phyloP scores from a whole-genome alignment of 2,113 vertebrate species.

The Cyanoliseus patagonus region DNA sequence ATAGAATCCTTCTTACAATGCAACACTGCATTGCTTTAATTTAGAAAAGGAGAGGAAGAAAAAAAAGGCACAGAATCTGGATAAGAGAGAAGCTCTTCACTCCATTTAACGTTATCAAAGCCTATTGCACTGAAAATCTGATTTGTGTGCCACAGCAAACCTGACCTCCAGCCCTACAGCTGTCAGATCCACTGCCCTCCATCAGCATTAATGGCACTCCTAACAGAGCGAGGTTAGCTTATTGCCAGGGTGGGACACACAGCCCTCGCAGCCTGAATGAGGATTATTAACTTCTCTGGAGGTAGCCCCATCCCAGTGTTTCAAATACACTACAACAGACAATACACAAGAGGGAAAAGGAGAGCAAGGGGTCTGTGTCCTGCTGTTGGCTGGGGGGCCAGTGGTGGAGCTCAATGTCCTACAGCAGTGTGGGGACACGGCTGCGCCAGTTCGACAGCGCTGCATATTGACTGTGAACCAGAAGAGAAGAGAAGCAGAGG shows the following conservation, averaged over 20 bases:
- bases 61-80: not conserved
- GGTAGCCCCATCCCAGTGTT: fast-evolving
- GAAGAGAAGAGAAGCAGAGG: not conserved
- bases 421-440: fast-evolving
- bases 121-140: not conserved
- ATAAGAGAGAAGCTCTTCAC: not conserved
- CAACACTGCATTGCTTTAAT: not conserved
- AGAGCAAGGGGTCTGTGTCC: not conserved
- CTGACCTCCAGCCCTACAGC: not conserved
- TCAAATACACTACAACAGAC: not conserved
- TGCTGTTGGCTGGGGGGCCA: not conserved
- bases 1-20: not conserved
- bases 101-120: conserved; percentile 26
- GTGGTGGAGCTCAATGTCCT: fast-evolving
- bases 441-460: fast-evolving
- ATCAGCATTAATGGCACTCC: not conserved
- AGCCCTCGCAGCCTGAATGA: not conserved
- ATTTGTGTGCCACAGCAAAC: not conserved
- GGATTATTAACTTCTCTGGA: not conserved
- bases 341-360: not conserved
- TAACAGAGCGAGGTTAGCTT: not conserved
- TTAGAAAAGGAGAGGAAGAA: not conserved
- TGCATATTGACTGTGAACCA: not conserved
- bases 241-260: not conserved
- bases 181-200: not conserved